Conservation (phyloP, 2,888 invertebrate species). For the Parochlus steinenii region DNA sequence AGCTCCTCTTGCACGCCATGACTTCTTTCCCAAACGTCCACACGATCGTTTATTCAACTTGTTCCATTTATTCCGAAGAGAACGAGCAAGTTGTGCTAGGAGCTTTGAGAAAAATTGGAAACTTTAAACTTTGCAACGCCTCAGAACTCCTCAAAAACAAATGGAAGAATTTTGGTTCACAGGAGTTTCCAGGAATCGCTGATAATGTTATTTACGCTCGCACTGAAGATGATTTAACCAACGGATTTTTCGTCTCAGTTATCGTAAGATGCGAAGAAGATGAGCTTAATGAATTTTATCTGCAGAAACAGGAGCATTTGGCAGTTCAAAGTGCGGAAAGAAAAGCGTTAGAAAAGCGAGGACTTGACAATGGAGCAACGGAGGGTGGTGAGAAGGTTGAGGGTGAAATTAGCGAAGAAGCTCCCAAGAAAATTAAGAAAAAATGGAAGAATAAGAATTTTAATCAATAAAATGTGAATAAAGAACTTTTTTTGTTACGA, state of each 20-base stretch:
- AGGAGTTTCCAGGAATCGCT: constrained; percentile 47
- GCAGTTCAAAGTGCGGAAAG: no score
- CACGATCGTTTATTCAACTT: constrained; percentile 89
- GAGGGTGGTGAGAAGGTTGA: not conserved
- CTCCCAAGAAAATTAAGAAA: constrained; percentile 5
- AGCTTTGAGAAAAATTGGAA: constrained; percentile 24
- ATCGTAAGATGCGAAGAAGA: constrained; percentile 40
- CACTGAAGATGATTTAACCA: constrained; percentile 62
- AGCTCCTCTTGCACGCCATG: constrained; percentile 74
- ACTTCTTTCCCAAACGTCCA: constrained; percentile 65
- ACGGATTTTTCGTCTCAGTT: constrained; percentile 90
- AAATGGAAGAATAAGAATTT: constrained; percentile 10
- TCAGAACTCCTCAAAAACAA: constrained; percentile 38
- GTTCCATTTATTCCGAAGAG: constrained; percentile 77
- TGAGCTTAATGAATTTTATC: constrained; percentile 10
- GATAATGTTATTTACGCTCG: constrained; percentile 62
- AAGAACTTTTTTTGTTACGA: no score
- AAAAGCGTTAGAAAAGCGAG: no score
- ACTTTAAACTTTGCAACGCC: constrained; percentile 45
- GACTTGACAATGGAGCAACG: no score
- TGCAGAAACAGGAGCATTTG: constrained; percentile 10
- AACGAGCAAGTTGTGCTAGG: constrained; percentile 68
- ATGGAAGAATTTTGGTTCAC: no score
- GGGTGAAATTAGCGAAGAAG: constrained; percentile 1
- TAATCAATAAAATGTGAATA: constrained; percentile 11